phyloP scores from a whole-genome alignment of 2,888 invertebrate genomes.

The Odontocerum albicorne region DNA sequence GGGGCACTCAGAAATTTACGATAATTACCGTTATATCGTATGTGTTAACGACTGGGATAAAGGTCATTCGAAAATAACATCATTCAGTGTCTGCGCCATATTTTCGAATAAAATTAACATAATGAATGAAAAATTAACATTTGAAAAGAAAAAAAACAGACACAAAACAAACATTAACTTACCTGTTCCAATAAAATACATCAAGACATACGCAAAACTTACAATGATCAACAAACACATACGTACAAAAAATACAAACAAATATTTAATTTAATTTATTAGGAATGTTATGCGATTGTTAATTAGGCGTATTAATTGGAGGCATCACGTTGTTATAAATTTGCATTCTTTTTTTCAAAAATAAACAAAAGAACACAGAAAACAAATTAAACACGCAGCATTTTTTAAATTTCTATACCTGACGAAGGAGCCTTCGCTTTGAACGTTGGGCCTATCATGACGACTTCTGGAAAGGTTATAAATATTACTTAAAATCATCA shows the following conservation, averaged over 20 bases:
- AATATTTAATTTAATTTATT: conserved; percentile 14
- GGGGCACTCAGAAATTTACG: too few species aligned
- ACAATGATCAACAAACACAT: conserved; percentile 8
- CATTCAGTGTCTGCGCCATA: too few species aligned
- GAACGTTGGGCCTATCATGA: conserved; percentile 78
- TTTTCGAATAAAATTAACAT: too few species aligned
- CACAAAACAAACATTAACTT: conserved; percentile 16
- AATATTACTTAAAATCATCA: conserved; percentile 17
- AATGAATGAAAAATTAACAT: too few species aligned
- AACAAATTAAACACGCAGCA: not conserved
- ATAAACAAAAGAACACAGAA: not conserved
- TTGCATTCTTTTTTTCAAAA: not conserved
- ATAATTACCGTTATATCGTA: too few species aligned
- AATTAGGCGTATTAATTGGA: conserved; percentile 8
- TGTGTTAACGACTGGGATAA: too few species aligned
- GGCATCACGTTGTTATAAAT: conserved; percentile 14
- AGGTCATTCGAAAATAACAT: too few species aligned
- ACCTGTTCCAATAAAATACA: conserved; percentile 9
- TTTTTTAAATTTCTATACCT: conserved; percentile 56
- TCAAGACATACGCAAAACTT: conserved; percentile 1
- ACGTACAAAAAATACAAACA: conserved; percentile 1
- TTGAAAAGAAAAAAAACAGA: too few species aligned
- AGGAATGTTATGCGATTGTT: conserved; percentile 11
- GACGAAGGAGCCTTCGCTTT: conserved; percentile 76
- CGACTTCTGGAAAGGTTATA: conserved; percentile 61